These are phyloP conservation scores for Papilio helenus DNA, from an alignment of 1,140 invertebrate species.

Conservation along the genomic window DNA sequence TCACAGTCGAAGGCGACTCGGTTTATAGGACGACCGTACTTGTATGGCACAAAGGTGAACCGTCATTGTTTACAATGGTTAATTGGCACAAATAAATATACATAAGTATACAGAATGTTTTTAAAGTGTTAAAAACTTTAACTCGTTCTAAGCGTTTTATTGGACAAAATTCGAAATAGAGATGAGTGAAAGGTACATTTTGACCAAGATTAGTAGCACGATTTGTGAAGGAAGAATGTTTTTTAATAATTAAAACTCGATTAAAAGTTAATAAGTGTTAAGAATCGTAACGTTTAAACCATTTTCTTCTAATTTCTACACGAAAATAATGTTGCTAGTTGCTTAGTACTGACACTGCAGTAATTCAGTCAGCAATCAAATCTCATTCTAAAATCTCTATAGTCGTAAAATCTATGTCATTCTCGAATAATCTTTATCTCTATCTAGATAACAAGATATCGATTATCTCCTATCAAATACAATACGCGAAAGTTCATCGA, in stretches of 20 bases:
- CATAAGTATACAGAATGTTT: background rate
- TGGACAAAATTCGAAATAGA: no score
- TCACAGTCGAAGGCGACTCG: slow-evolving; percentile 38
- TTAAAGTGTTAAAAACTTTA: background rate
- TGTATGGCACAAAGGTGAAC: slow-evolving; percentile 38
- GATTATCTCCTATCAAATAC: background rate
- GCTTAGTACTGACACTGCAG: no score
- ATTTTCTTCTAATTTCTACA: no score
- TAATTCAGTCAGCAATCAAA: no score
- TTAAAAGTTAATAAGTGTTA: no score
- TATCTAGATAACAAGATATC: background rate
- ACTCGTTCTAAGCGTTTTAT: no score
- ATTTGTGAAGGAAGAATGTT: no score
- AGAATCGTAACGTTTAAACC: no score
- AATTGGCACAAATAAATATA: background rate
- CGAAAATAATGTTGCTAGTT: no score
- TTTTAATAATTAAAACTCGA: no score
- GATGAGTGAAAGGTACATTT: no score
- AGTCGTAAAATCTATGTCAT: background rate
- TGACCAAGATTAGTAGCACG: no score
- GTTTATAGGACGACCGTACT: slow-evolving; percentile 39
- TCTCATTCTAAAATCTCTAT: background rate
- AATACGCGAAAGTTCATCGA: background rate
- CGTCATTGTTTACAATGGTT: slow-evolving; percentile 37
- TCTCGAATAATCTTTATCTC: slow-evolving; percentile 11